A percentile compares a stretch with the other conserved stretches of the same genome.
Evolutionary conservation across 2,113 vertebrate genomes (phyloP).

Genomic region (Nesogale talazaci): DNA sequence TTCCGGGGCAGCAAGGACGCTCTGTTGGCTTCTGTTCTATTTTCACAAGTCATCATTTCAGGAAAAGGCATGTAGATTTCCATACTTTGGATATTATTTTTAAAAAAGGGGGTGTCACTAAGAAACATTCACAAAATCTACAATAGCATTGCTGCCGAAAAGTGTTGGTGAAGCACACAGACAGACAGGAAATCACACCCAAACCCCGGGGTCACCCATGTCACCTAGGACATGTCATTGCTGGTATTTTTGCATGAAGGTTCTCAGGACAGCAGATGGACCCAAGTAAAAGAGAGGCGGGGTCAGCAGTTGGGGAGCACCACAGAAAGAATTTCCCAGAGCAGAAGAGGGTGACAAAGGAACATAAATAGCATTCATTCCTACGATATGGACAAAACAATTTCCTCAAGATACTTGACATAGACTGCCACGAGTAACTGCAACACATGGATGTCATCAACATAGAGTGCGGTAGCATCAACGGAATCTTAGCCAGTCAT

Average conservation of each 20-base stretch:
- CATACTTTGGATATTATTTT: background rate
- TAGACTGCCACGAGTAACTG: background rate
- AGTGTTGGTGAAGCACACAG: background rate
- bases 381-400: background rate
- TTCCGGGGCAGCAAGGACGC: background rate
- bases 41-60: background rate
- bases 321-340: background rate
- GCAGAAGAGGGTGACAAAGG: background rate
- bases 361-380: background rate
- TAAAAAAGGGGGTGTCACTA: background rate
- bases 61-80: background rate
- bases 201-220: background rate
- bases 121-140: background rate
- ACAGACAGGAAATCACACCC: background rate
- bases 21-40: background rate
- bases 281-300: background rate
- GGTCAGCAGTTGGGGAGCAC: too few species aligned
- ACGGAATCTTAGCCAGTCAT: background rate
- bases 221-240: too few species aligned
- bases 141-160: background rate
- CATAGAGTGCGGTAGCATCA: background rate
- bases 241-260: background rate
- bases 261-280: background rate
- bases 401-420: background rate
- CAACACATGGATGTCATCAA: background rate